phyloP scores from a whole-genome alignment of 2,888 invertebrate species.

The Andricus curvator region DNA sequence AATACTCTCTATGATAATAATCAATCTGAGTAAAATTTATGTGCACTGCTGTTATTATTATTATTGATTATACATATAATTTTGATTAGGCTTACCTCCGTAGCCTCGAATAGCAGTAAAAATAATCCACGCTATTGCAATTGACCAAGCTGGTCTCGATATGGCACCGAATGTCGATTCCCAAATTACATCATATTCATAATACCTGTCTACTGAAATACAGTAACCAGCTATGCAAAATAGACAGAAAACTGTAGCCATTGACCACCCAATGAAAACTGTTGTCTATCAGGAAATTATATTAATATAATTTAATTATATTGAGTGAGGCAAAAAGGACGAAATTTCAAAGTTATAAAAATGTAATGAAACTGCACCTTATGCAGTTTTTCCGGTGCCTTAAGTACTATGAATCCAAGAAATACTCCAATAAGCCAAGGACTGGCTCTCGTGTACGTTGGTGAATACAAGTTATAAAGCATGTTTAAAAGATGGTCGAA shows the following conservation, averaged over 20 bases:
- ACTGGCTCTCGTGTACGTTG: constrained; percentile 48
- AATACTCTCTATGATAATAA: too few relatives aligned
- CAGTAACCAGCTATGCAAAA: constrained; percentile 56
- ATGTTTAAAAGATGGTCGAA: background rate
- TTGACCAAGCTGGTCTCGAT: constrained; percentile 78
- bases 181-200: constrained; percentile 70
- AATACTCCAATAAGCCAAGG: constrained; percentile 56
- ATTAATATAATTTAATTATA: background rate
- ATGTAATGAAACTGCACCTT: background rate
- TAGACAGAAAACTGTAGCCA: constrained; percentile 48
- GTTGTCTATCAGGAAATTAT: constrained; percentile 58
- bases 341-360: background rate
- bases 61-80: too few relatives aligned
- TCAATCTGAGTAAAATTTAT: too few relatives aligned
- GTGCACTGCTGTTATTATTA: too few relatives aligned
- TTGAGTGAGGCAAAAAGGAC: background rate
- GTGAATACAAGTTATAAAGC: background rate
- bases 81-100: constrained; percentile 72
- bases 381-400: background rate
- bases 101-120: constrained; percentile 79
- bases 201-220: constrained; percentile 67
- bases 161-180: constrained; percentile 77
- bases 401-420: constrained; percentile 72
- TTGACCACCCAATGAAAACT: constrained; percentile 56
- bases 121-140: constrained; percentile 79